These are phyloP conservation scores for Brachionus sp. DNA, from an alignment of 1,140 invertebrate species.

Conservation along the genomic window DNA sequence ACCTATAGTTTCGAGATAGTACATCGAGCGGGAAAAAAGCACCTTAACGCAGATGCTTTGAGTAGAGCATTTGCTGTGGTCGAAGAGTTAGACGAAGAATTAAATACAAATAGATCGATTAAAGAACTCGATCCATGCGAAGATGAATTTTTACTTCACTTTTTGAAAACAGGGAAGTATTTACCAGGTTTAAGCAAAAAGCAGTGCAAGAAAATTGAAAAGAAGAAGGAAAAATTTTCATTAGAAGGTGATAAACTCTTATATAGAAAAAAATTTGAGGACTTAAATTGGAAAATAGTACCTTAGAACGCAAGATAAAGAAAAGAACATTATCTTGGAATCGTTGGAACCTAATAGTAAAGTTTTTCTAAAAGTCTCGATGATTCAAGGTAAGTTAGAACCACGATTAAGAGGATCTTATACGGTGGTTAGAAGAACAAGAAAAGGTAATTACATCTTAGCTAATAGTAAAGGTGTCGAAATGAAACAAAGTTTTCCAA, in stretches of 20 bases:
- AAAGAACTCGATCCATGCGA: no score
- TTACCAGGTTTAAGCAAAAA: no score
- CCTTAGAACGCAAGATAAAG: neutral
- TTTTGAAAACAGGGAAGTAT: no score
- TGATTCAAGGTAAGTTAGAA: neutral
- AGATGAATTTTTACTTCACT: no score
- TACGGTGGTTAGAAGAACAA: neutral
- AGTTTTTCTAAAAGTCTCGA: neutral
- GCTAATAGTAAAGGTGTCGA: neutral
- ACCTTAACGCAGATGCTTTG: conserved; percentile 54
- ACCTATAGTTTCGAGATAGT: conserved; percentile 59
- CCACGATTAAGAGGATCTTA: neutral
- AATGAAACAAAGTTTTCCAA: no score
- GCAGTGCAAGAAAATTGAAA: no score
- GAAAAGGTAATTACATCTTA: conserved; percentile 6
- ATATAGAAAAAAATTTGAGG: no score
- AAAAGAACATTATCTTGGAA: neutral
- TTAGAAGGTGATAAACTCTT: no score
- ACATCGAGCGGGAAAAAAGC: conserved; percentile 55
- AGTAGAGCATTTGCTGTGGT: conserved; percentile 48
- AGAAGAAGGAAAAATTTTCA: no score
- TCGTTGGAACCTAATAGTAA: neutral
- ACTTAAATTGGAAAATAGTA: neutral
- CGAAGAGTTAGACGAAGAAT: no score
- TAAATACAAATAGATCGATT: no score